These are phyloP conservation scores for Ptilodon capucinus DNA, from an alignment of 2,888 invertebrate genomes.

Conservation along the genomic window DNA sequence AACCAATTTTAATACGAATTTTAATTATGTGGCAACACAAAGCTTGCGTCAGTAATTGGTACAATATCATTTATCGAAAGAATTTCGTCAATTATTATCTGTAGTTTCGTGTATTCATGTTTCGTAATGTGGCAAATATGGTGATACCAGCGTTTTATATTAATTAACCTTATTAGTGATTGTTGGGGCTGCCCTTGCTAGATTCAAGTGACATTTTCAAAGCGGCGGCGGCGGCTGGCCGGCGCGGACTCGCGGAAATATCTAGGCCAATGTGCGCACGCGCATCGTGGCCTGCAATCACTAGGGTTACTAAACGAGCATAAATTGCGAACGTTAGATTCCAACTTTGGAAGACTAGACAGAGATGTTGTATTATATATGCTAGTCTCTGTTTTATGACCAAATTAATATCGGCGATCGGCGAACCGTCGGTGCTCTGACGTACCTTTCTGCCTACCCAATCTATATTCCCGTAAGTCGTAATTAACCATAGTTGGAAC, in stretches of 20 bases:
- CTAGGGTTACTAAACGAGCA: background rate
- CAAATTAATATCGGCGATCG: no score
- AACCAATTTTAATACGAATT: background rate
- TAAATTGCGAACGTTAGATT: no score
- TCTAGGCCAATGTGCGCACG: conserved; percentile 1
- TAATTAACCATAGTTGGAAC: no score
- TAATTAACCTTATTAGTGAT: conserved; percentile 21
- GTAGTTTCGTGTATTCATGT: conserved; percentile 4
- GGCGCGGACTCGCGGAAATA: background rate
- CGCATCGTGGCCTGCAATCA: background rate
- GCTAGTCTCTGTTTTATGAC: no score
- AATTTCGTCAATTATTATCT: conserved; percentile 1
- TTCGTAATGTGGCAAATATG: conserved; percentile 16
- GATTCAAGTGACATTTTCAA: conserved; percentile 18
- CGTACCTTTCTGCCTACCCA: no score
- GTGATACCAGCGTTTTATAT: conserved; percentile 13
- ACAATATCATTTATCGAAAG: background rate
- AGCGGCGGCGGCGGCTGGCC: background rate
- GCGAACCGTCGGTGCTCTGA: no score
- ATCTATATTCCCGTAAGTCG: no score
- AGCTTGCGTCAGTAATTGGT: conserved; percentile 4
- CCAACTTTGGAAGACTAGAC: no score
- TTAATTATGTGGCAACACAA: conserved; percentile 1
- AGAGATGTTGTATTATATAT: no score
- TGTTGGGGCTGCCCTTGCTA: conserved; percentile 18